Conservation (phyloP, 1,140 invertebrate genomes). For the Euborellia annulipes region DNA sequence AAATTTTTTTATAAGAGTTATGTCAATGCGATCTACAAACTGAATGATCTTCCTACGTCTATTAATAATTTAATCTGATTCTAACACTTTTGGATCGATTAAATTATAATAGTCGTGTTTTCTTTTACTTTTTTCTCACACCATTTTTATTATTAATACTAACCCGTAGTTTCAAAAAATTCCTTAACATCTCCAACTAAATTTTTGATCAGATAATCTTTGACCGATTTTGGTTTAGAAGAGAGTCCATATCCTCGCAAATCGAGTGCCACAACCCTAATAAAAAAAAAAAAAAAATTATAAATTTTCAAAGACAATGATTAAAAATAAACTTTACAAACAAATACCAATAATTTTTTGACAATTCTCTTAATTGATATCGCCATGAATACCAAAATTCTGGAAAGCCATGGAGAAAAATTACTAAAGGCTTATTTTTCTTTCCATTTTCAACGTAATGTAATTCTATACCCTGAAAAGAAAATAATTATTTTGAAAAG, state of each 20-base stretch:
- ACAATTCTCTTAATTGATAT: slow-evolving; percentile 42
- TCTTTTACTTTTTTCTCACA: too few relatives aligned
- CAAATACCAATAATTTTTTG: slow-evolving; percentile 40
- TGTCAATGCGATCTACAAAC: too few relatives aligned
- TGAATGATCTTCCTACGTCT: too few relatives aligned
- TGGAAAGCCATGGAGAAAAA: slow-evolving; percentile 50
- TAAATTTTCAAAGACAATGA: background rate
- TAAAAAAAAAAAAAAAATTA: slow-evolving; percentile 16
- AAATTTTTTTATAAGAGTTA: too few relatives aligned
- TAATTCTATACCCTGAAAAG: slow-evolving; percentile 36
- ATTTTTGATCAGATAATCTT: slow-evolving; percentile 34
- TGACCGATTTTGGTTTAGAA: slow-evolving; percentile 39
- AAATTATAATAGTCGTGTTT: too few relatives aligned
- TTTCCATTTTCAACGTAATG: slow-evolving; percentile 50
- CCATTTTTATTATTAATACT: too few relatives aligned
- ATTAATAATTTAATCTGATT: too few relatives aligned
- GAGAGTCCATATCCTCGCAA: slow-evolving; percentile 51
- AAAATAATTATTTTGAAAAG: too few relatives aligned
- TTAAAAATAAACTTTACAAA: background rate
- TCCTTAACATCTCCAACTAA: slow-evolving; percentile 42
- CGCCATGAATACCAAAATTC: slow-evolving; percentile 56
- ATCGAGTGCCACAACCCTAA: slow-evolving; percentile 48
- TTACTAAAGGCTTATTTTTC: slow-evolving; percentile 38
- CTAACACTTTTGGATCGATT: too few relatives aligned
- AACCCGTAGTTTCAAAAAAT: slow-evolving; percentile 39